Evolutionary conservation across 2,797 vertebrate species (phyloP).

Genomic region (Nannoperca australis): DNA sequence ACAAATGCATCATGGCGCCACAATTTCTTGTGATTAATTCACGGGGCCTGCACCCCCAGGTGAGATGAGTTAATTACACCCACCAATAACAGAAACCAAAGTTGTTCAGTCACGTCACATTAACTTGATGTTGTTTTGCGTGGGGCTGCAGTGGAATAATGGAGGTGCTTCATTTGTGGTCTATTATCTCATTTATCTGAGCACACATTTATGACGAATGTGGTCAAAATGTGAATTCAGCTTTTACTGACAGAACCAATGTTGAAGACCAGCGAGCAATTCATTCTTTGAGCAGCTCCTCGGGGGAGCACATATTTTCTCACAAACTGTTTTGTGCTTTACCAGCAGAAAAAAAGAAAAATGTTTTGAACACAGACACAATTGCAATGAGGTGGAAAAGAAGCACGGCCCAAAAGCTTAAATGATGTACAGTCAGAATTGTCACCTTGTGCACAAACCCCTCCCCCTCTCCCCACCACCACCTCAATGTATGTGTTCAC

Average conservation of each 20-base stretch:
- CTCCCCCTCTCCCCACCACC: neutral
- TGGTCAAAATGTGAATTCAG: slow-evolving; percentile 59
- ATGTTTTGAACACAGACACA: slow-evolving; percentile 47
- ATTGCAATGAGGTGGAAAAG: slow-evolving; percentile 51
- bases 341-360: slow-evolving; percentile 69
- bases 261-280: slow-evolving; percentile 29
- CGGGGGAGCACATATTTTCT: slow-evolving; percentile 55
- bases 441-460: slow-evolving; percentile 40
- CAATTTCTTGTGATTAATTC: slow-evolving; percentile 61
- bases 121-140: slow-evolving; percentile 55
- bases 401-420: slow-evolving; percentile 42
- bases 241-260: slow-evolving; percentile 42
- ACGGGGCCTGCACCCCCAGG: slow-evolving; percentile 42
- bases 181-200: slow-evolving; percentile 43
- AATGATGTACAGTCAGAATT: slow-evolving; percentile 60
- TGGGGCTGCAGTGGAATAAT: slow-evolving; percentile 28
- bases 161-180: slow-evolving; percentile 12
- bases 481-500: slow-evolving; percentile 24
- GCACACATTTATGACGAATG: slow-evolving; percentile 30
- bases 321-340: slow-evolving; percentile 66
- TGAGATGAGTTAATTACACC: slow-evolving; percentile 72
- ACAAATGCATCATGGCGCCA: slow-evolving; percentile 32
- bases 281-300: slow-evolving; percentile 41
- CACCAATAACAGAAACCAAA: slow-evolving; percentile 57
- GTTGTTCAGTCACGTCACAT: slow-evolving; percentile 70